A percentile compares a stretch with the other conserved stretches of the same genome.
Conservation (phyloP, 2,888 invertebrate genomes). For the Smittia aterrima region DNA sequence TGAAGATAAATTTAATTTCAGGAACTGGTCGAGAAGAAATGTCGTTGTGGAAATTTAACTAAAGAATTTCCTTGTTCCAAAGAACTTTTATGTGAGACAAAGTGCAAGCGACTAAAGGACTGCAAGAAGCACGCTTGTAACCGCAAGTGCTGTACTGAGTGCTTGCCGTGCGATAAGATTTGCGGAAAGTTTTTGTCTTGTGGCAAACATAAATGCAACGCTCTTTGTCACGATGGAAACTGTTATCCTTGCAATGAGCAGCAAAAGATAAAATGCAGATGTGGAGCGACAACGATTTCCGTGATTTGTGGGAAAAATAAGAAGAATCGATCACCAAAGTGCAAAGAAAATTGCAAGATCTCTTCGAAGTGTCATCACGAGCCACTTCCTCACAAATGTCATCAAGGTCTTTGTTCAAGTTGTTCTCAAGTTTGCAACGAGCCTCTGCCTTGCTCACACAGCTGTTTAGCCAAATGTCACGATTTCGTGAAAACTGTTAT, state of each 20-base stretch:
- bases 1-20: background rate
- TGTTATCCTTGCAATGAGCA: slow-evolving; percentile 72
- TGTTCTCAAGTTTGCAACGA: slow-evolving; percentile 75
- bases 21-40: slow-evolving; percentile 73
- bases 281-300: slow-evolving; percentile 71
- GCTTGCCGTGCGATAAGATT: slow-evolving; percentile 77
- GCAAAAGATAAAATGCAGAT: slow-evolving; percentile 66
- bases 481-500: slow-evolving; percentile 67
- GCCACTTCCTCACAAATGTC: slow-evolving; percentile 73
- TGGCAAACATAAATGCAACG: slow-evolving; percentile 79
- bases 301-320: slow-evolving; percentile 85
- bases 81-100: slow-evolving; percentile 81
- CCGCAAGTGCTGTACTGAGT: slow-evolving; percentile 84
- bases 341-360: slow-evolving; percentile 64
- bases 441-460: slow-evolving; percentile 62
- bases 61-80: slow-evolving; percentile 85
- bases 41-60: slow-evolving; percentile 74
- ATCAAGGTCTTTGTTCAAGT: slow-evolving; percentile 79
- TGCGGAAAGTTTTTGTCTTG: slow-evolving; percentile 83
- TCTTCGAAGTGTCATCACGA: slow-evolving; percentile 82
- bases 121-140: slow-evolving; percentile 89
- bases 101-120: slow-evolving; percentile 76
- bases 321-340: slow-evolving; percentile 75
- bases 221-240: slow-evolving; percentile 73
- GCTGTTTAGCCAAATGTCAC: slow-evolving; percentile 73